phyloP scores from a whole-genome alignment of 2,113 vertebrate genomes.

The Neogobius melanostomus region DNA sequence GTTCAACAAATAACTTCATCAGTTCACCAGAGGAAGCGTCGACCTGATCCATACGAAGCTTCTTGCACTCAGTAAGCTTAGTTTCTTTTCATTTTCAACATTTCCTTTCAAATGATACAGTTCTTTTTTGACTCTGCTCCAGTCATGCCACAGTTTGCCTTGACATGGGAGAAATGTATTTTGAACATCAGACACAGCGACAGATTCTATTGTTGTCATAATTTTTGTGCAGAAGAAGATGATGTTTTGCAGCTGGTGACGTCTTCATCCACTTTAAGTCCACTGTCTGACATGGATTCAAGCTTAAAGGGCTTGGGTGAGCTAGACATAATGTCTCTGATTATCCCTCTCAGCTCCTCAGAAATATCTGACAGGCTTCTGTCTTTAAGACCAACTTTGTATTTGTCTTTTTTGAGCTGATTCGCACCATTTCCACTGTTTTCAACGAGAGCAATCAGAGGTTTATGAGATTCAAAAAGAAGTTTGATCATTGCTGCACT shows the following conservation, averaged over 20 bases:
- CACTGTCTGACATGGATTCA: conserved; percentile 43
- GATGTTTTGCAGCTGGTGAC: conserved; percentile 37
- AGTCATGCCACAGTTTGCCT: conserved; percentile 61
- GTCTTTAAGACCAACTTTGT: conserved; percentile 62
- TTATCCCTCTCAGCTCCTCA: conserved; percentile 47
- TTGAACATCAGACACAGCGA: conserved; percentile 64
- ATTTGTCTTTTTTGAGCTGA: conserved; percentile 12
- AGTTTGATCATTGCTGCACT: conserved; percentile 28
- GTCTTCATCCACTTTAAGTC: conserved; percentile 66
- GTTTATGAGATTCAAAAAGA: conserved; percentile 46
- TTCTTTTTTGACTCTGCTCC: conserved; percentile 56
- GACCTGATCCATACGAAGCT: conserved; percentile 65
- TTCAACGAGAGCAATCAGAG: conserved; percentile 64
- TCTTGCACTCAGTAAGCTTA: conserved; percentile 63
- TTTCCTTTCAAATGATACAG: conserved; percentile 40
- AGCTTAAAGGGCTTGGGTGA: conserved; percentile 29
- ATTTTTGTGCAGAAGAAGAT: conserved; percentile 39
- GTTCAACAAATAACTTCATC: neutral
- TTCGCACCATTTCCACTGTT: conserved; percentile 23
- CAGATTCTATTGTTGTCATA: conserved; percentile 34
- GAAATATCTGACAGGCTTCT: conserved; percentile 67
- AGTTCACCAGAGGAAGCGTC: neutral
- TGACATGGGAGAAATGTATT: conserved; percentile 45
- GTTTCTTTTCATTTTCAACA: conserved; percentile 53
- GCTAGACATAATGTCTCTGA: conserved; percentile 48